Evolutionary conservation across 2,797 vertebrate genomes (phyloP).

Genomic region (Australoheros facetus): DNA sequence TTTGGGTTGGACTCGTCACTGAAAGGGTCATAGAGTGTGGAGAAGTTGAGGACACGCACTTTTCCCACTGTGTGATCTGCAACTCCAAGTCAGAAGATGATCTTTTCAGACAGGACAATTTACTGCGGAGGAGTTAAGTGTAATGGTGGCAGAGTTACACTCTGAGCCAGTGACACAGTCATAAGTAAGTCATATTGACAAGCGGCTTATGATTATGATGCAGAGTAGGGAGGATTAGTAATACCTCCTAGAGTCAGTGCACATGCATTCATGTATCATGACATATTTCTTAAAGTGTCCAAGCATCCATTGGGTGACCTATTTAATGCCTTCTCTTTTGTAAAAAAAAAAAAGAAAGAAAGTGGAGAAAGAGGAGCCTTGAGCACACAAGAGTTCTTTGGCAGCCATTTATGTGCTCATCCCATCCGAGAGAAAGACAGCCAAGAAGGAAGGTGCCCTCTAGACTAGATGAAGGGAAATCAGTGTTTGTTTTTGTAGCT

Average conservation of each 20-base stretch:
- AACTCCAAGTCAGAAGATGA: conserved; percentile 18
- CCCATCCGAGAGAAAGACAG: conserved; percentile 11
- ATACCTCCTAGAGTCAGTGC: conserved; percentile 7
- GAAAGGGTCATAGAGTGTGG: neutral
- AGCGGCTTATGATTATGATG: conserved; percentile 35
- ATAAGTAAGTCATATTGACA: conserved; percentile 47
- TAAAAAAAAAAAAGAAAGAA: neutral
- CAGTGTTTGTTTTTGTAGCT: conserved; percentile 70
- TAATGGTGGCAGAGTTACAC: conserved; percentile 31
- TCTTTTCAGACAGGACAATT: conserved; percentile 29
- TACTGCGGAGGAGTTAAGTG: conserved; percentile 9
- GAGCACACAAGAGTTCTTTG: neutral
- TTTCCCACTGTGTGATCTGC: neutral
- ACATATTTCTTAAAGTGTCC: conserved; percentile 25
- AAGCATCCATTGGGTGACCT: conserved; percentile 14
- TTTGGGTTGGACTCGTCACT: neutral
- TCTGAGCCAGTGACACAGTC: conserved; percentile 20
- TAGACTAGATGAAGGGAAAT: conserved; percentile 66
- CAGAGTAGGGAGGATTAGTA: conserved; percentile 22
- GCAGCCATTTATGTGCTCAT: conserved; percentile 14
- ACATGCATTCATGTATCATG: neutral
- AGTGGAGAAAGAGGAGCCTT: neutral
- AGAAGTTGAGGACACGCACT: conserved; percentile 7
- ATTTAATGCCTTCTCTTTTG: neutral
- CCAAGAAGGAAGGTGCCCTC: conserved; percentile 71